These are phyloP conservation scores for Tapera naevia DNA, from an alignment of 2,797 vertebrate species.

Conservation along the genomic window DNA sequence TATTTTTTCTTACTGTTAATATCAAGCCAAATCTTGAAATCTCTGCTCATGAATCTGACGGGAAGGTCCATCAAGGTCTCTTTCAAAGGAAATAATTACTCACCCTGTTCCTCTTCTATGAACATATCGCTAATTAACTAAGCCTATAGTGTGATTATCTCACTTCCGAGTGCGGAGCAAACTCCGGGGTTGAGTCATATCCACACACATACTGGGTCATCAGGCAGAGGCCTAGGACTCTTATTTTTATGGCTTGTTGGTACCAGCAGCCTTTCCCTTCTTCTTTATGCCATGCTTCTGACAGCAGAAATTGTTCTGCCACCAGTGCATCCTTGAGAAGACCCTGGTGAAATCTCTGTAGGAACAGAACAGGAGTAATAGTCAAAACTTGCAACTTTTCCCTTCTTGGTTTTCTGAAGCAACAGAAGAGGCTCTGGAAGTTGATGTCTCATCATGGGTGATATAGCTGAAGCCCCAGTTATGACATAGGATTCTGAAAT, in stretches of 20 bases:
- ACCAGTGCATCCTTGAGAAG: neutral
- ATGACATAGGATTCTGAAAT: neutral
- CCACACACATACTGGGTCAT: neutral
- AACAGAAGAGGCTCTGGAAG: neutral
- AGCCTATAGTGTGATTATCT: constrained; percentile 13
- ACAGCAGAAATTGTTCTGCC: neutral
- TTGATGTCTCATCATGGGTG: rapidly evolving
- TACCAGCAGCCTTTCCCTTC: neutral
- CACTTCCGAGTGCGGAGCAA: neutral
- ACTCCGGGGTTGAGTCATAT: neutral
- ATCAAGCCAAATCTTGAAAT: constrained; percentile 6
- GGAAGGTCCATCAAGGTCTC: constrained; percentile 50
- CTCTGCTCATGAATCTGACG: constrained; percentile 10
- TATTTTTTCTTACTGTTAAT: neutral
- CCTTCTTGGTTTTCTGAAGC: neutral
- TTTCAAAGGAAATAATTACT: constrained; percentile 56
- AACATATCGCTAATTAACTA: constrained; percentile 1
- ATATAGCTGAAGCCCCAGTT: neutral
- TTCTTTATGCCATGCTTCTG: neutral
- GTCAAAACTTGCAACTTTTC: rapidly evolving
- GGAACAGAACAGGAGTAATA: neutral
- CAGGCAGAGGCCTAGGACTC: neutral
- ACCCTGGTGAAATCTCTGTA: neutral
- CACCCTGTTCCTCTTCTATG: constrained; percentile 7
- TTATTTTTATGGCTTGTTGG: neutral